Evolutionary conservation across 2,113 vertebrate species (phyloP).

Genomic region (Asarcornis scutulata): DNA sequence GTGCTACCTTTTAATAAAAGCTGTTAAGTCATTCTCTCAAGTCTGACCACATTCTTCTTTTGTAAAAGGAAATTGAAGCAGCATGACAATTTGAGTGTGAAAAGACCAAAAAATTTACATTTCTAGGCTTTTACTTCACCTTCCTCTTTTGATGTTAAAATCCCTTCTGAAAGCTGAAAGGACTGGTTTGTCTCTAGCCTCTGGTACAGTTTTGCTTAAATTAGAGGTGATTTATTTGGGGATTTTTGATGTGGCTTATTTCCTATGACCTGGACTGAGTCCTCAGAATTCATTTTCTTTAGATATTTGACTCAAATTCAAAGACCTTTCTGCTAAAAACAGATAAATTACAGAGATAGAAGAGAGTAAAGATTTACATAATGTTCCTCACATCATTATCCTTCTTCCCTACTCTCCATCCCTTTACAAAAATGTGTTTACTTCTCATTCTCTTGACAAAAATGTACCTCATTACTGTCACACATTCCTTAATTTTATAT

Average conservation of each 20-base stretch:
- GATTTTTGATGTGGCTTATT: slow-evolving; percentile 42
- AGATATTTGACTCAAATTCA: slow-evolving; percentile 10
- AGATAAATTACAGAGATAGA: neutral
- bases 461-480: slow-evolving; percentile 18
- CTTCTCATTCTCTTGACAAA: neutral
- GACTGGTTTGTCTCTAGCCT: slow-evolving; percentile 30
- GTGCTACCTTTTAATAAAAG: neutral
- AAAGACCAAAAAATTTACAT: slow-evolving; percentile 40
- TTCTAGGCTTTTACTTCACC: slow-evolving; percentile 12
- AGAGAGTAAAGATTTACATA: neutral
- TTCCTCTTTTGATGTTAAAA: slow-evolving; percentile 37
- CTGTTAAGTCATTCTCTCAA: slow-evolving; percentile 14
- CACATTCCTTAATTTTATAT: slow-evolving; percentile 23
- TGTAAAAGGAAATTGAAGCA: slow-evolving; percentile 30
- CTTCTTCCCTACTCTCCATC: neutral
- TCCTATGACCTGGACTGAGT: neutral
- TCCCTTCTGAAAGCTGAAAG: slow-evolving; percentile 49
- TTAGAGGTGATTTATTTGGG: slow-evolving; percentile 44
- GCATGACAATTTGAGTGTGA: slow-evolving; percentile 30
- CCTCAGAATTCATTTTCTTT: slow-evolving; percentile 11
- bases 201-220: slow-evolving; percentile 38
- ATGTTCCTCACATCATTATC: neutral
- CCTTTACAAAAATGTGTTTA: neutral
- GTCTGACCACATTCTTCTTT: neutral
- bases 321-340: neutral